These are phyloP conservation scores for Rhabdomys dilectus DNA, from an alignment of 2,113 vertebrate species.

Conservation along the genomic window DNA sequence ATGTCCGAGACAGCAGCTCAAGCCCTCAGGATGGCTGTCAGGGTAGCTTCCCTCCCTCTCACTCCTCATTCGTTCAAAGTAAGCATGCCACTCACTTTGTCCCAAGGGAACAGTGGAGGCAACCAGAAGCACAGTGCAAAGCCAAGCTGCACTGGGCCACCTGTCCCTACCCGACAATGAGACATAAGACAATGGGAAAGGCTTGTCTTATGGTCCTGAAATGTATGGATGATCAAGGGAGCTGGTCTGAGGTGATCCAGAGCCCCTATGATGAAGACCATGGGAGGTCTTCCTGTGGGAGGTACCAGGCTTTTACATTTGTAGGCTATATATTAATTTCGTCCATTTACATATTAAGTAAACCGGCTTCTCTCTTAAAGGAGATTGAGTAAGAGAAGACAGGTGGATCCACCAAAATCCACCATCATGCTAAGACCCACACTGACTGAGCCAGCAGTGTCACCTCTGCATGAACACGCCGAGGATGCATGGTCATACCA, in stretches of 20 bases:
- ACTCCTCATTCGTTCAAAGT: not conserved
- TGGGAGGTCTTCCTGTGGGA: not conserved
- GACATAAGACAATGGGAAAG: no score
- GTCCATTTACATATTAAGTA: not conserved
- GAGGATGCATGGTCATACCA: conserved; percentile 90
- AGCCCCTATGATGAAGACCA: not conserved
- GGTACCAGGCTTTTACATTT: not conserved
- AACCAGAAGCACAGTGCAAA: no score
- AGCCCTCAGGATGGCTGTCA: not conserved
- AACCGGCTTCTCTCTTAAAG: not conserved
- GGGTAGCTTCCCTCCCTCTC: not conserved
- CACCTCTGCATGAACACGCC: accelerated
- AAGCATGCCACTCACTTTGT: not conserved
- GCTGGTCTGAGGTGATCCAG: not conserved
- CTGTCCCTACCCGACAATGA: not conserved
- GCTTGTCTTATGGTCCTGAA: not conserved
- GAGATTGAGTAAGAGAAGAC: not conserved
- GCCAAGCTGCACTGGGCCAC: not conserved
- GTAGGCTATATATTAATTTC: no score
- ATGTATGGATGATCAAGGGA: not conserved
- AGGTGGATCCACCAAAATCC: not conserved
- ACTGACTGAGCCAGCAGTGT: not conserved
- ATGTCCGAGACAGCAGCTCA: accelerated
- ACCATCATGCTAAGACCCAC: not conserved
- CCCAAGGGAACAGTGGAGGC: not conserved